Evolutionary conservation across 2,797 vertebrate genomes (phyloP), one percentile per base, ranked within the genome.

Genomic region (Sebastes steindachneri): DNA sequence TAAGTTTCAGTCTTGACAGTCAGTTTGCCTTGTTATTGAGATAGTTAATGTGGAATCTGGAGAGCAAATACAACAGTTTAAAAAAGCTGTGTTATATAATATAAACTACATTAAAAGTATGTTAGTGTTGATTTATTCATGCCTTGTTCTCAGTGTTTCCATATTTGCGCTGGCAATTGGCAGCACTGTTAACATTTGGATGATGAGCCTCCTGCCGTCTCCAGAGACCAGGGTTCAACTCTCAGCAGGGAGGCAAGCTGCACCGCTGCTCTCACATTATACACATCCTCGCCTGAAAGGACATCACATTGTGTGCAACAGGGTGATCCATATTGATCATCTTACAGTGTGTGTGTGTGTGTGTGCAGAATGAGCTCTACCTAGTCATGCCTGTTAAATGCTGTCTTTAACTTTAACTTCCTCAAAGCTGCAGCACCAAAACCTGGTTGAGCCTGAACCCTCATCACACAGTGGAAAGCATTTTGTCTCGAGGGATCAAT

Each of bases 171-270:
- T 21, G 28, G 66, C 5, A 82, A 75, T 70, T 66, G 35, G 59
- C 59, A 73, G 3, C 45, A 26, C 67, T 33, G 70, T 72, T 80
- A 76, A 63, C 66, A 65, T 86, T 84, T 67, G 33, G 55, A 63
- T 58, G 75, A 69, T 37, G 59, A 75, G 69, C 48, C 59, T 65
- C 75, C 60, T 0, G 25, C 63, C 14, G 73, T 68, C 77, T 68
- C 68, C 11, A n/a, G 59, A 77, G 75, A 64, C 75, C 12, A 26
- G 48, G 29, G 77, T 81, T 85, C 66, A 67, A 6, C 65, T 60
- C 62, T 35, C 80, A 76, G 67, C 59, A 66, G 79, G 73, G 60
- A 41, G 25, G 25, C 5, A 4, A 58, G 54, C 73, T 68, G 45
- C 73, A 19, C 37, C 3, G 17, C 45, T 17, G 62, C 70, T 80